phyloP scores from a whole-genome alignment of 2,797 vertebrate genomes.

The Macropodus opercularis region DNA sequence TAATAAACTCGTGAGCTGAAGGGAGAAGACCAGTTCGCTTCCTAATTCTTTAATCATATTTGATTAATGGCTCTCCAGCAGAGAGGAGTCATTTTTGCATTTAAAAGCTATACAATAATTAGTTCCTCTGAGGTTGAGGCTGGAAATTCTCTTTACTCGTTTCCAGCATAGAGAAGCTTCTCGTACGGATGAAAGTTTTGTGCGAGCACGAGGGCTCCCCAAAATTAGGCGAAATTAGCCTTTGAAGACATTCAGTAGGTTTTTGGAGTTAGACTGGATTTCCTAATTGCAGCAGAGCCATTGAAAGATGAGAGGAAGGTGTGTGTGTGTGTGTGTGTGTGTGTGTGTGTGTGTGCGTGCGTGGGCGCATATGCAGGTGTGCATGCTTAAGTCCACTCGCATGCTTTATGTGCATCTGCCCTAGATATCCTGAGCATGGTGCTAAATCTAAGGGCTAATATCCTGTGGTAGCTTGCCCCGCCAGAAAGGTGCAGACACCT shows the following conservation, averaged over 20 bases:
- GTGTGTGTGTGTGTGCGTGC: conserved; percentile 59
- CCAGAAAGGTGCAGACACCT: conserved; percentile 62
- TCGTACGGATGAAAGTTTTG: conserved; percentile 71
- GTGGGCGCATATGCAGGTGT: conserved; percentile 66
- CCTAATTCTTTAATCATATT: conserved; percentile 81
- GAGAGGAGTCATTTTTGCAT: conserved; percentile 68
- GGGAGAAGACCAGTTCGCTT: conserved; percentile 58
- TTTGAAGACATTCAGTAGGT: conserved; percentile 79
- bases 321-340: conserved; percentile 62
- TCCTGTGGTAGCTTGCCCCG: conserved; percentile 57
- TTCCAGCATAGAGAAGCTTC: conserved; percentile 64
- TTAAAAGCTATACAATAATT: conserved; percentile 82
- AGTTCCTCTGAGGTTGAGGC: conserved; percentile 80
- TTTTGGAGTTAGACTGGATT: conserved; percentile 68
- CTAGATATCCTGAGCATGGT: conserved; percentile 70
- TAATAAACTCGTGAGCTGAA: conserved; percentile 46
- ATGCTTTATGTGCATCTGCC: conserved; percentile 67
- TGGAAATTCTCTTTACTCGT: conserved; percentile 70
- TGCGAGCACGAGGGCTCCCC: conserved; percentile 59
- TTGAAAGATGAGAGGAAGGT: conserved; percentile 53
- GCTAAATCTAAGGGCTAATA: conserved; percentile 66
- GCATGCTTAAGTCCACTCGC: conserved; percentile 62
- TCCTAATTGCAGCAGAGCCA: conserved; percentile 66
- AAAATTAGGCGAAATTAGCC: conserved; percentile 78
- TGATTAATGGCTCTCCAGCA: conserved; percentile 72